Conservation (phyloP, 2,888 invertebrate species). For the Anoplius nigerrimus region DNA sequence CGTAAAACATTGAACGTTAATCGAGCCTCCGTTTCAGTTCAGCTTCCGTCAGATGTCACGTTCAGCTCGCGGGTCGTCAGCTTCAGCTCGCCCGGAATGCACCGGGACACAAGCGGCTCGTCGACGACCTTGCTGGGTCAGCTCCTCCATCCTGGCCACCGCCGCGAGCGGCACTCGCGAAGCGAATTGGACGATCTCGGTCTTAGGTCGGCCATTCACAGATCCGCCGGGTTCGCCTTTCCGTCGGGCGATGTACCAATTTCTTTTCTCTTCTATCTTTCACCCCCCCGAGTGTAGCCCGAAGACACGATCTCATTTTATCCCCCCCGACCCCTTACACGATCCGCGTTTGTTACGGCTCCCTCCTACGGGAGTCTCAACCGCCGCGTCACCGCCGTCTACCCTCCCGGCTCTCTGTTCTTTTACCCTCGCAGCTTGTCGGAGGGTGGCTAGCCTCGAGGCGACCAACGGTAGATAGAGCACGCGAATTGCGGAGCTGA, state of each 20-base stretch:
- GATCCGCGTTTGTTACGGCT: conserved; percentile 70
- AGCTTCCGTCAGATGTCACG: too few relatives aligned
- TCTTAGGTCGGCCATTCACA: too few relatives aligned
- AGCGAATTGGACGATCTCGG: too few relatives aligned
- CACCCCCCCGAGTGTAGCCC: conserved; percentile 51
- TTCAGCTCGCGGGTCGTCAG: too few relatives aligned
- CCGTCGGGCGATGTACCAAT: conserved; percentile 70
- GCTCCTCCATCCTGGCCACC: too few relatives aligned
- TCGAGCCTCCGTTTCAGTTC: too few relatives aligned
- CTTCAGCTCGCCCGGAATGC: too few relatives aligned
- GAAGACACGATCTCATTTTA: conserved; percentile 74
- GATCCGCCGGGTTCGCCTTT: conserved; percentile 55
- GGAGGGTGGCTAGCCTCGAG: conserved; percentile 63
- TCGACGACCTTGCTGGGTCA: too few relatives aligned
- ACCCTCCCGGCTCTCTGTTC: conserved; percentile 3
- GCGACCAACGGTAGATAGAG: conserved; percentile 67
- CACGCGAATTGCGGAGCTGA: conserved; percentile 62
- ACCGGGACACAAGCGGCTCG: too few relatives aligned
- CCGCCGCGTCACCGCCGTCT: conserved; percentile 22
- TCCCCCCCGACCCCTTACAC: conserved; percentile 71
- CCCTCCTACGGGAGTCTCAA: conserved; percentile 43
- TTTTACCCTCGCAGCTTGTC: conserved; percentile 30
- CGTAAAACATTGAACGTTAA: too few relatives aligned
- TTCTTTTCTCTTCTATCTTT: conserved; percentile 66
- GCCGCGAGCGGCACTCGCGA: too few relatives aligned